phyloP scores from a whole-genome alignment of 1,140 invertebrate genomes.

The Manduca sexta region DNA sequence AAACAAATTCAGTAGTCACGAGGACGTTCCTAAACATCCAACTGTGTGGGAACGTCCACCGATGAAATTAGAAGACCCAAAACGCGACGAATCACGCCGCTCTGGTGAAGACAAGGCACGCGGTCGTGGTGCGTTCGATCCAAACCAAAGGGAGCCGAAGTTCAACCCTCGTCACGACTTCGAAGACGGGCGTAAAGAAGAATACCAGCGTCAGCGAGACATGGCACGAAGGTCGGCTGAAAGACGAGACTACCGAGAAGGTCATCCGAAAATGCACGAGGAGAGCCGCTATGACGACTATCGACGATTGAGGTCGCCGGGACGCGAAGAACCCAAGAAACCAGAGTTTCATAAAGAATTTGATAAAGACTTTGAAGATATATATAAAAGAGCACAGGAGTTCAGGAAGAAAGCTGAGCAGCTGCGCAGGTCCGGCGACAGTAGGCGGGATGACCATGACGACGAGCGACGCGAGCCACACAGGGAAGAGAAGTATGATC shows the following conservation, averaged over 20 bases:
- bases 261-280: conserved; percentile 10
- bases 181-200: conserved; percentile 12
- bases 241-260: conserved; percentile 5
- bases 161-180: conserved; percentile 14
- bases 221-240: conserved; percentile 21
- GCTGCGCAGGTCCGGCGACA: conserved; percentile 25
- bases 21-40: conserved; percentile 11
- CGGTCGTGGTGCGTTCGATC: background rate
- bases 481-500: background rate
- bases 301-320: conserved; percentile 13
- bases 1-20: background rate
- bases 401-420: conserved; percentile 49
- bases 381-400: conserved; percentile 49
- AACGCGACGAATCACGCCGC: conserved; percentile 3
- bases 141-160: conserved; percentile 12
- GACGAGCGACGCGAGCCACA: conserved; percentile 15
- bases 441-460: conserved; percentile 13
- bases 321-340: conserved; percentile 23
- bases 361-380: conserved; percentile 52
- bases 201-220: conserved; percentile 18
- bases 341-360: conserved; percentile 20
- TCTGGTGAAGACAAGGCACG: background rate
- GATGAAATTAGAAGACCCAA: conserved; percentile 13
- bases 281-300: conserved; percentile 26
- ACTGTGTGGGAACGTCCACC: conserved; percentile 15